Percentiles rank a stretch among this genome's conserved stretches.
Evolutionary conservation across 2,113 vertebrate species (phyloP).

Genomic region (Nothobranchius furzeri): DNA sequence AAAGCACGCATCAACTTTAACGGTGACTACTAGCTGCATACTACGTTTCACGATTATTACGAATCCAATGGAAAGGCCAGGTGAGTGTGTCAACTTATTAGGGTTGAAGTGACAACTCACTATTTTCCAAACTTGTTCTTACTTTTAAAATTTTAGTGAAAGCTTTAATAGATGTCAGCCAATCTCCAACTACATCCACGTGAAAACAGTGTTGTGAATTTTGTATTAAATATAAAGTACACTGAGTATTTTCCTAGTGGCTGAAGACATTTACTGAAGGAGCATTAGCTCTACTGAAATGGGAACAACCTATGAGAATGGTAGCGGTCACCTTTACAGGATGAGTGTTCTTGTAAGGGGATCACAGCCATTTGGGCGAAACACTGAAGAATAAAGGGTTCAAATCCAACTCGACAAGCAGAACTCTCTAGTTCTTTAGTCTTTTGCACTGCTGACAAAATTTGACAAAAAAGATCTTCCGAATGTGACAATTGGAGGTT

Average conservation of each 20-base stretch:
- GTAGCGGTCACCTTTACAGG: conserved; percentile 23
- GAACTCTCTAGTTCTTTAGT: conserved; percentile 44
- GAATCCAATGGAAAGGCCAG: too few species aligned
- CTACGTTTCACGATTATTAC: too few species aligned
- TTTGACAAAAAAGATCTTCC: conserved; percentile 50
- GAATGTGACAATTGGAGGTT: conserved; percentile 72
- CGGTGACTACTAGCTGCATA: too few species aligned
- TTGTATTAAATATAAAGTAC: too few species aligned
- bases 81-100: background rate
- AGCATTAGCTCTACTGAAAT: conserved; percentile 12
- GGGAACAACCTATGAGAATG: conserved; percentile 40
- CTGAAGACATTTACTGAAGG: background rate
- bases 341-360: conserved; percentile 27
- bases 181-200: background rate
- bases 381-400: conserved; percentile 66
- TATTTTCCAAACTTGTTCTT: conserved; percentile 39
- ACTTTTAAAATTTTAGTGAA: conserved; percentile 12
- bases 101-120: conserved; percentile 4
- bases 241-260: background rate
- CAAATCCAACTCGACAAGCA: conserved; percentile 60
- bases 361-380: conserved; percentile 38
- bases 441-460: conserved; percentile 54
- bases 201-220: background rate
- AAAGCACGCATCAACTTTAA: too few species aligned
- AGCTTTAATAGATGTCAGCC: conserved; percentile 26